Evolutionary conservation across 2,797 vertebrate genomes (phyloP), one percentile per base, ranked within the genome.

Genomic region (Sylvilagus floridanus): DNA sequence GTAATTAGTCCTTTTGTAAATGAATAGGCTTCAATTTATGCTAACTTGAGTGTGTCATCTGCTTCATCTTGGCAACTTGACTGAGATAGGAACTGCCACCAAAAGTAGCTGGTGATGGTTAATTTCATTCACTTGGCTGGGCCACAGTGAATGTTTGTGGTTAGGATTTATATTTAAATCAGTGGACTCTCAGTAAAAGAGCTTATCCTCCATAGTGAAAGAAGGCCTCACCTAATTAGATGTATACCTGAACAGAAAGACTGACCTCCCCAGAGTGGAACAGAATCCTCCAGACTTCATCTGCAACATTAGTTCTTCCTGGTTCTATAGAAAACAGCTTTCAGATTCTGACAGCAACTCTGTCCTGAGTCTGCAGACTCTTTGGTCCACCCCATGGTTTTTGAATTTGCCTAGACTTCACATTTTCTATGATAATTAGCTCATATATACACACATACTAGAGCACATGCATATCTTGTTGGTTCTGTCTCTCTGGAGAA

Each of bases 1-100:
- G 72, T 77, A 72, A 72, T 94, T 78, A 87, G 60, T 26, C 50
- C 50, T 7, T 91, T 86, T 71, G 37, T 87, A 63, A 90, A 83
- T 82, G 5, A 90, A 30, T 24, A 50, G 11, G 47, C 47, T 69
- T 93, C 24, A 35, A 68, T 84, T 78, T 87, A 71, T 78, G 65
- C 26, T 57, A 87, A 60, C 35, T 66, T 83, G 19, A 77, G 19
- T 62, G 5, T 78, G 35, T 30, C 71, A 60, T 63, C 37, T 90
- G 54, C 54, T 91, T 90, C 57, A 68, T 76, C 30, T 72, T 90
- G 83, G 77, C 32, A 83, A 90, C 19, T 24, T 60, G 69, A 54
- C 1, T 69, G 32, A 72, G 65, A 37, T 1, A 75, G 47, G 87
- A 86, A 65, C 65, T 91, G 52, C 30, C 66, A 93, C 42, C 62